Base-by-base conservation (phyloP, 2,888 invertebrate species). In the Hypomecis punctinalis region DNA sequence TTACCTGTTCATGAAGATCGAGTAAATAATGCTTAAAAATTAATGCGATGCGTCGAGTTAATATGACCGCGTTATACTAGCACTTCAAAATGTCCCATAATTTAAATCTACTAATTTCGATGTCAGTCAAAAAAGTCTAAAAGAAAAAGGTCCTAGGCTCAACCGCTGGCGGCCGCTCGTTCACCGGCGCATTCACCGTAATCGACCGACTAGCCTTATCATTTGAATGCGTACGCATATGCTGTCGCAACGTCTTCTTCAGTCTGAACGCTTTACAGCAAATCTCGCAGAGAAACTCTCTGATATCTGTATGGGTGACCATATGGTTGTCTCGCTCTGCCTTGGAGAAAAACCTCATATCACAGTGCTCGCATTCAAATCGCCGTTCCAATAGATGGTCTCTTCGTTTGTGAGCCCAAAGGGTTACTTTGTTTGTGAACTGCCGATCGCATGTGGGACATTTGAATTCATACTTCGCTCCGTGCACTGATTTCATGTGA, bases 391-490 rank as follows among this genome's bases (percentile, higher is more conserved):
- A 77, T 35, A 88, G 70, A 42, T 90, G 90, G 6, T 84, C 79
- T n/a, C 84, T 71, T 61, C 84, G 85, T 3, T 81, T 81, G 53
- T 90, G 90, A 0, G 79, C 72, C 0, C 77, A 81, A 11, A 86
- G 70, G 1, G 81, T 76, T 2, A 79, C 77, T 57, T 81, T 80
- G 46, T 73, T 81, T 0, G 75, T 73, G 58, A 85, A 88, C 0
- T 73, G 74, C 43, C 82, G 81, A 2, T 84, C 83, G 61, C 89
- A 90, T 0, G 84, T 83, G 5, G 82, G 77, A 53, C 90, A 90
- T 66, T 83, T 82, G 37, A 72, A 69, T 5, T 69, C 70, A 13
- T 74, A 75, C n/a, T 74, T 58, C 23, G 72, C 66, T 0, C 88
- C 88, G 56, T 90, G 90, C 0, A 72, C 81, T 10, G 80, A 71